Percentiles rank a stretch among this genome's conserved stretches.
Evolutionary conservation across 2,797 vertebrate species (phyloP).

Genomic region (Cygnus olor): DNA sequence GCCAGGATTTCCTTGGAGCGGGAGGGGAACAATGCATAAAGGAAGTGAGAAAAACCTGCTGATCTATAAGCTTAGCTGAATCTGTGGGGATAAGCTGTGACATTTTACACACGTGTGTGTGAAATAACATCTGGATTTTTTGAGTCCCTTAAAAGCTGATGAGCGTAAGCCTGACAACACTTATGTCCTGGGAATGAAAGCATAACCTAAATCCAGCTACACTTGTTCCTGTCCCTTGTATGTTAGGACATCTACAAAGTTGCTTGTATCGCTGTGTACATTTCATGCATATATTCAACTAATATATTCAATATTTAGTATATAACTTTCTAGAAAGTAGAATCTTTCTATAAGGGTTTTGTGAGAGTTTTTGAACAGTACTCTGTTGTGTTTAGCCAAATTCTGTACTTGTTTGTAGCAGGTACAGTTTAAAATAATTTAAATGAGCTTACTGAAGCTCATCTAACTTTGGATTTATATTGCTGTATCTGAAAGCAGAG

Average conservation of each 20-base stretch:
- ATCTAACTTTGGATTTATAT: background rate
- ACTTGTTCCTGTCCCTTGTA: background rate
- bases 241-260: background rate
- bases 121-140: slow-evolving; percentile 53
- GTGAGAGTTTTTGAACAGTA: background rate
- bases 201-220: background rate
- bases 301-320: background rate
- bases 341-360: background rate
- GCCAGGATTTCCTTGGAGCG: slow-evolving; percentile 40
- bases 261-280: background rate
- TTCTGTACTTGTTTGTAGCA: background rate
- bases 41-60: slow-evolving; percentile 49
- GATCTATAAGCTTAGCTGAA: slow-evolving; percentile 48
- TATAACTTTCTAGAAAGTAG: background rate
- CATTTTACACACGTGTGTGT: background rate
- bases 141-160: slow-evolving; percentile 22
- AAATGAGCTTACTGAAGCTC: background rate
- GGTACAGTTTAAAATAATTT: slow-evolving; percentile 5
- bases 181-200: background rate
- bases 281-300: background rate
- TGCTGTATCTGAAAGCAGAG: background rate
- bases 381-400: background rate
- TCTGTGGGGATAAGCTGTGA: background rate
- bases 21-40: background rate
- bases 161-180: background rate